phyloP scores from a whole-genome alignment of 2,888 invertebrate species.

The Latheticus oryzae region DNA sequence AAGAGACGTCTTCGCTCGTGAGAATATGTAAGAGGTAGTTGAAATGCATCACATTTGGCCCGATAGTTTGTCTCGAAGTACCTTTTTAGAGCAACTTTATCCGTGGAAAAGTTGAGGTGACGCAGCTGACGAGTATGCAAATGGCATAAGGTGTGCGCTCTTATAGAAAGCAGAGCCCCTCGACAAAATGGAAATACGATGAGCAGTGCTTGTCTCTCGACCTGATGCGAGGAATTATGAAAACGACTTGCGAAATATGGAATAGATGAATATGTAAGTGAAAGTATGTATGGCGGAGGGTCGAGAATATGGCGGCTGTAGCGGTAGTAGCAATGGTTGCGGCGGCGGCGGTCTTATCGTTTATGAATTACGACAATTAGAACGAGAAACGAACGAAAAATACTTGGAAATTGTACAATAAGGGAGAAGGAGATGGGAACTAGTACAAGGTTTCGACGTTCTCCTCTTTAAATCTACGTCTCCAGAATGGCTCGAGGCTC shows the following conservation, averaged over 20 bases:
- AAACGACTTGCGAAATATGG: constrained; percentile 67
- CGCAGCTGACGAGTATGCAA: constrained; percentile 69
- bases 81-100: constrained; percentile 64
- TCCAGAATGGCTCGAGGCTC: constrained; percentile 59
- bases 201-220: constrained; percentile 62
- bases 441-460: no score
- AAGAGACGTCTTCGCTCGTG: constrained; percentile 38
- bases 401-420: no score
- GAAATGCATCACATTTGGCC: constrained; percentile 65
- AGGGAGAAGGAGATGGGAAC: no score
- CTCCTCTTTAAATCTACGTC: constrained; percentile 46
- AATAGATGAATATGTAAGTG: constrained; percentile 66
- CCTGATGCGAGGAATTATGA: constrained; percentile 67
- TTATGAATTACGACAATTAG: constrained; percentile 29
- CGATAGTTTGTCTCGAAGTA: constrained; percentile 64
- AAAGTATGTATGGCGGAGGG: constrained; percentile 36
- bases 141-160: constrained; percentile 60
- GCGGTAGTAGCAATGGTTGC: no score
- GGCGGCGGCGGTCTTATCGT: constrained; percentile 17
- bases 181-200: constrained; percentile 64
- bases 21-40: constrained; percentile 63
- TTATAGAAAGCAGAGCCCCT: constrained; percentile 52
- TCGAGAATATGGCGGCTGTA: constrained; percentile 34
- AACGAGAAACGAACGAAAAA: no score
- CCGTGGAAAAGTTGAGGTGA: constrained; percentile 67